These are phyloP conservation scores for Myotis yumanensis DNA, from an alignment of 2,113 vertebrate genomes.

Conservation along the genomic window DNA sequence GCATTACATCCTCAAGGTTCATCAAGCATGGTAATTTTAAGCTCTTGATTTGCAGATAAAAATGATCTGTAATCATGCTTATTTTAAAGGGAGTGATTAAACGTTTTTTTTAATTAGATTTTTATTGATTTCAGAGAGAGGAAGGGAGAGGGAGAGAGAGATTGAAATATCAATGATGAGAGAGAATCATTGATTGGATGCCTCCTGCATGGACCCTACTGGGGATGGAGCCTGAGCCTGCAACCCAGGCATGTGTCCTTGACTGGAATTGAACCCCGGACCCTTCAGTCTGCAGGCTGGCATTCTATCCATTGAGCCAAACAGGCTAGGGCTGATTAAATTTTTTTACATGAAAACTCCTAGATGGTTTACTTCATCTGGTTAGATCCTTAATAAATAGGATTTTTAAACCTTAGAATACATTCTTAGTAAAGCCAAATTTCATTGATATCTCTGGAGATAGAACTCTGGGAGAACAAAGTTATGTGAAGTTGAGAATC, in stretches of 20 bases:
- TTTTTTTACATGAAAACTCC: neutral
- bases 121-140: too few relatives aligned
- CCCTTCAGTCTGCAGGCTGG: too few relatives aligned
- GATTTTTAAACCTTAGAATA: neutral
- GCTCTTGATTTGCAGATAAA: neutral
- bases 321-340: neutral
- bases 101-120: neutral
- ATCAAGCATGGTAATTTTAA: neutral
- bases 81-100: slow-evolving; percentile 1
- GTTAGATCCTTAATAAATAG: neutral
- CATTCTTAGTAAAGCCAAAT: neutral
- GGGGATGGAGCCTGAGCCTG: too few relatives aligned
- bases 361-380: neutral
- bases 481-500: neutral
- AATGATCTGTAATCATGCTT: neutral
- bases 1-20: neutral
- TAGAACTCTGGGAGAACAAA: neutral
- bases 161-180: too few relatives aligned
- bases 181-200: too few relatives aligned
- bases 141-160: too few relatives aligned
- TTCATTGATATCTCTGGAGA: neutral
- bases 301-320: too few relatives aligned
- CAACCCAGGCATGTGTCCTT: too few relatives aligned
- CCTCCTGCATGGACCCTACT: too few relatives aligned
- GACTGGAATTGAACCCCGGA: too few relatives aligned